Evolutionary conservation across 2,797 vertebrate species (phyloP), one percentile per base, ranked within the genome.

Genomic region (Vireo griseus): DNA sequence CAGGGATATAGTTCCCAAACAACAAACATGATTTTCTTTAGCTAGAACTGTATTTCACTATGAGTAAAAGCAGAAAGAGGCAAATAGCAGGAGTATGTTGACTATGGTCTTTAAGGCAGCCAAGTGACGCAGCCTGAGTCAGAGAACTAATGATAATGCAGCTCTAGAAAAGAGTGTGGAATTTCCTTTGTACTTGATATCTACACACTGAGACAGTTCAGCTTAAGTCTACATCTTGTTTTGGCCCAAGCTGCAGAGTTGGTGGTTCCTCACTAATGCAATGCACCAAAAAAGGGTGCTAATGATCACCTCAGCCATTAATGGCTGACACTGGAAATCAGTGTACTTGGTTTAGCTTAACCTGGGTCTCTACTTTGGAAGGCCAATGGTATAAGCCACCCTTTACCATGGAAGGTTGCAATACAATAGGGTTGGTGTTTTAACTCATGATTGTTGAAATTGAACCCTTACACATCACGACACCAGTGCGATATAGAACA

Each of bases 31-130:
- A 58, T 7, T 26, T 62, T 73, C 31, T 47, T 65, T 6, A 82
- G 40, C 20, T 52, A 72, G 58, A 82, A 29, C 13, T 48, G 3
- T 85, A 73, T 40, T 87, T 71, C 33, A 0, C 2, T 29, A 11
- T 47, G 33, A 82, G 33, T 63, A 65, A 82, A 91, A 79, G 59
- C 57, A 76, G 86, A 79, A 72, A 44, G 35, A 82, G 16, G 11
- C 21, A n/a, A 87, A 68, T 3, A 82, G 87, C n/a, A 58, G 40
- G 31, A 58, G 7, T 6, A 4, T n/a, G 12, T 73, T 76, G 86
- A 77, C 35, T 26, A 47, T 0, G 2, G 39, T 21, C 71, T 45
- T 66, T 0, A 14, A 88, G 57, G 71, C 31, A 68, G 59, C 51
- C 35, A 83, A 84, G 39, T 9, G 55, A 72, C 35, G 22, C 19